Base-by-base conservation (phyloP, 2,888 invertebrate genomes). In the Acrobasis repandana region DNA sequence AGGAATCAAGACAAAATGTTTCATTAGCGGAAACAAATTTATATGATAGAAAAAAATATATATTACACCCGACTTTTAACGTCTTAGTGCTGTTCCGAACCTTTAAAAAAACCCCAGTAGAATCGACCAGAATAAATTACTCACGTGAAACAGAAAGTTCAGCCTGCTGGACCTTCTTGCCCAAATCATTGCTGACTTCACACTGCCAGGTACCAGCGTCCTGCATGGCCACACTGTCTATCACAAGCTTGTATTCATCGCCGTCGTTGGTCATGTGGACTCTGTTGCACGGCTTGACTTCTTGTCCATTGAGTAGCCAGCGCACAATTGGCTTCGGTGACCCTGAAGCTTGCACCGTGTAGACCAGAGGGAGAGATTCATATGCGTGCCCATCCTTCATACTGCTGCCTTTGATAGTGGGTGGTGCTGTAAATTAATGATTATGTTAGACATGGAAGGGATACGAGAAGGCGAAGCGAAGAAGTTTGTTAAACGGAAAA, bases 201-300 rank as follows among this genome's bases (percentile, higher is more conserved):
- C 97, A 96, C 70, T 96, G 95, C 91, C 97, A 98, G 63, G 94
- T 93, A 10, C 96, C 97, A n/a, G 95, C 95, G 80, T 98, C 98
- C 10, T 93, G 93, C 70, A 95, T 79, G 61, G 94, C 93, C 0
- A 96, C 93, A 60, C 94, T 94, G 56, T 93, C 94, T 47, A 98
- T 94, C 72, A 95, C 95, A 67, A 98, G 85, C 73, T 94, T 95
- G 79, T 95, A 96, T 54, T 94, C 90, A 65, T 96, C 95, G 34
- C 95, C 96, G 36, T 95, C 94, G 64, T 94, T 94, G 51, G 93
- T 90, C 36, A 95, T 90, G 62, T 93, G 93, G 58, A 95, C 92
- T 61, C 94, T 90, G 51, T 93, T 93, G 65, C 95, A 94, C 0
- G 94, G 87, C 67, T 94, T 94, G 34, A 97, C 89, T 65, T 95